These are phyloP conservation scores for Chrysogorgia sp. DNA, from an alignment of 92 coral and sea anemone genomes.

Conservation along the genomic window DNA sequence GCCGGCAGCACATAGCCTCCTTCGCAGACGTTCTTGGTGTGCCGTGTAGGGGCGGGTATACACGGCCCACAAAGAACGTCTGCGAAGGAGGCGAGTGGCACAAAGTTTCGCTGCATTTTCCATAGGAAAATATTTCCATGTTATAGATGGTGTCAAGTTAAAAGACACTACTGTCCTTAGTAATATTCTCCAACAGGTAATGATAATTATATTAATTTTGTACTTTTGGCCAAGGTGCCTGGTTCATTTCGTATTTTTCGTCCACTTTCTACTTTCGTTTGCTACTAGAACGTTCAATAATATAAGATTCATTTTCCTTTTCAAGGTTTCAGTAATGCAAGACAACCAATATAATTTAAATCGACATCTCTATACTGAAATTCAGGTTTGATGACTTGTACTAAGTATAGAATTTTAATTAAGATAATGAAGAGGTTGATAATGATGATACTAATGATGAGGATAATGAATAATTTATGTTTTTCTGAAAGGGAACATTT, in stretches of 20 bases:
- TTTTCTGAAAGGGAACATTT: no score
- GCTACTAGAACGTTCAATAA: neutral
- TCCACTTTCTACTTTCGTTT: no score
- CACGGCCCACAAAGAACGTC: neutral
- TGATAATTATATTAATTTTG: neutral
- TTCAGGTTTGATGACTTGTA: conserved; percentile 67
- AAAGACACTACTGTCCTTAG: conserved; percentile 86
- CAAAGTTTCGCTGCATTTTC: no score
- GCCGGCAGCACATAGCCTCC: no score
- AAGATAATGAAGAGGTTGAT: no score
- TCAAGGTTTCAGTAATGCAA: conserved; percentile 84
- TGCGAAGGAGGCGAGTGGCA: no score
- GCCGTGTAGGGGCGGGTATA: no score
- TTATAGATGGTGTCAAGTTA: conserved; percentile 82
- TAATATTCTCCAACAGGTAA: conserved; percentile 85
- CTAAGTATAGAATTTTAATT: no score
- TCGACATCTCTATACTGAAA: conserved; percentile 83
- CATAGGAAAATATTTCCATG: no score
- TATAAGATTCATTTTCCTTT: neutral
- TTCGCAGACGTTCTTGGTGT: no score
- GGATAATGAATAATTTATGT: no score
- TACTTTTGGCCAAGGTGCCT: neutral
- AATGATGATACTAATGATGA: no score
- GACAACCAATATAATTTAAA: conserved; percentile 85
- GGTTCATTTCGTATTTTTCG: neutral